Evolutionary conservation across 2,113 vertebrate species (phyloP).

Genomic region (Coryphaenoides rupestris): DNA sequence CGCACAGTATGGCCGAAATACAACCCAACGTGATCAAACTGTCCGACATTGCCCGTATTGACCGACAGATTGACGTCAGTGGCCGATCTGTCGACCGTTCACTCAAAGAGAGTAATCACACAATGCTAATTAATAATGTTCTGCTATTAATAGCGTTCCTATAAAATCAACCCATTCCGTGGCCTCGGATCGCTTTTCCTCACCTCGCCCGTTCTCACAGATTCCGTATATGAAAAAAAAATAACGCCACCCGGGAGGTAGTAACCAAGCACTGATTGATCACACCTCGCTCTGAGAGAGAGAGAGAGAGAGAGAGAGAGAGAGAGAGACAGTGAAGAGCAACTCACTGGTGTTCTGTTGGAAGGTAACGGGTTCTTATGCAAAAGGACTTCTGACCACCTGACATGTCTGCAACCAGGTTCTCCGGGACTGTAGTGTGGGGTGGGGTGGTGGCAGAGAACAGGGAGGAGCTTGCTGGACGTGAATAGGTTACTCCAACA

Average conservation of each 20-base stretch:
- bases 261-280: slow-evolving; percentile 60
- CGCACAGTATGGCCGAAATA: slow-evolving; percentile 17
- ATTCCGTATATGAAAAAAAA: slow-evolving; percentile 74
- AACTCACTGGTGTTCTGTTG: slow-evolving; percentile 65
- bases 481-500: slow-evolving; percentile 24
- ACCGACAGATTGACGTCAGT: too few species aligned
- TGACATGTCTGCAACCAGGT: slow-evolving; percentile 22
- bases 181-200: too few species aligned
- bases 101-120: too few species aligned
- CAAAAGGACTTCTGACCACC: slow-evolving; percentile 48
- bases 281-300: slow-evolving; percentile 41
- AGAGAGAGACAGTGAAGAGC: too few species aligned
- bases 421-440: not conserved
- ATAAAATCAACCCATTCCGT: too few species aligned
- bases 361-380: slow-evolving; percentile 46
- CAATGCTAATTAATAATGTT: too few species aligned
- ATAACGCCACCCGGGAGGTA: slow-evolving; percentile 83
- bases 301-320: too few species aligned
- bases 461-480: not conserved
- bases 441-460: not conserved
- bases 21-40: slow-evolving; percentile 4
- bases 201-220: slow-evolving; percentile 81
- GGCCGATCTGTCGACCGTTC: too few species aligned
- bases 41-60: too few species aligned
- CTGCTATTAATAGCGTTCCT: too few species aligned